A percentile compares a stretch with the other conserved stretches of the same genome.
These are phyloP conservation scores for Dermolepida albohirtum DNA, from an alignment of 2,888 invertebrate genomes.

Conservation along the genomic window DNA sequence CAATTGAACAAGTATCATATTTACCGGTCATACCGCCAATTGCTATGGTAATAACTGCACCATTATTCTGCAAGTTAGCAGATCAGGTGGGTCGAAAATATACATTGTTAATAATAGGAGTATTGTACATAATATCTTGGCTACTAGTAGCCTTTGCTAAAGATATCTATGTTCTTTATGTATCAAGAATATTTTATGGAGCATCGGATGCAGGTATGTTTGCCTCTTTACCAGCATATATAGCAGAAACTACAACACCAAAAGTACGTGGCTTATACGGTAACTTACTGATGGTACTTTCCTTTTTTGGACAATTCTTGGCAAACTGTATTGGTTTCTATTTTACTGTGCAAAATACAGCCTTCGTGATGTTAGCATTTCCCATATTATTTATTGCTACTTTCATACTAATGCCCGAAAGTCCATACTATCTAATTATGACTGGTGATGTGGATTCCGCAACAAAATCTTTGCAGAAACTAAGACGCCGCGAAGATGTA, in stretches of 20 bases:
- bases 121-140: conserved; percentile 55
- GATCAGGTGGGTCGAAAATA: conserved; percentile 56
- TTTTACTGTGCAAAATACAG: conserved; percentile 67
- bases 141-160: conserved; percentile 51
- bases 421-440: conserved; percentile 58
- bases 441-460: conserved; percentile 52
- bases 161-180: conserved; percentile 55
- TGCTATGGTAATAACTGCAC: conserved; percentile 50
- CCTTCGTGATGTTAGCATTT: conserved; percentile 69
- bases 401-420: conserved; percentile 62
- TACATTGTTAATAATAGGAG: conserved; percentile 52
- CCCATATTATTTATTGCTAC: conserved; percentile 69
- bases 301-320: conserved; percentile 54
- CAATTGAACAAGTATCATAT: conserved; percentile 57
- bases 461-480: conserved; percentile 49
- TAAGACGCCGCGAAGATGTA: conserved; percentile 54
- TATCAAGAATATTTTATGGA: conserved; percentile 54
- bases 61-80: conserved; percentile 52
- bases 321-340: conserved; percentile 69
- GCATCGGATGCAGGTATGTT: conserved; percentile 55
- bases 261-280: conserved; percentile 57
- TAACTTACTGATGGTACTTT: conserved; percentile 51
- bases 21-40: conserved; percentile 57
- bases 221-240: conserved; percentile 54
- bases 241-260: conserved; percentile 57